Base-by-base conservation (phyloP, 64 coral and sea anemone species). In the Pocillopora damicornis region DNA sequence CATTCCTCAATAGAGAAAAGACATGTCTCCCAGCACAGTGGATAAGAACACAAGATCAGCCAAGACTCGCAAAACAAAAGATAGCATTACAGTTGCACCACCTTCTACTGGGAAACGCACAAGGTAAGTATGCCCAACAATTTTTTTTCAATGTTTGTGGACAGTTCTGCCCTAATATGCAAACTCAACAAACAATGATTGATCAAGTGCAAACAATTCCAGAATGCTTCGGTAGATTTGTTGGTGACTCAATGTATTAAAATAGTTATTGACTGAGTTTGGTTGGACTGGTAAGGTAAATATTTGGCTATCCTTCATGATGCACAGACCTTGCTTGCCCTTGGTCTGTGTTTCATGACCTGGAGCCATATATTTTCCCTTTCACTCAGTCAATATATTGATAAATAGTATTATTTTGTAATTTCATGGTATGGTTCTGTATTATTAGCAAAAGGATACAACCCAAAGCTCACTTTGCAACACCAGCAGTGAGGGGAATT, bases 391-490 rank as follows among this genome's bases (percentile, higher is more conserved):
- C 14, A 4, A 4, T 6, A 7, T 17, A 18, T 67, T 67, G 20
- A 13, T 67, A 8, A 22, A 18, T 9, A 67, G 67, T 71, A n/a
- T 71, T 71, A 25, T n/a, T 23, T 71, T 11, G 5, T 71, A 4
- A 23, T 71, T 71, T 58, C 10, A 25, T 61, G 34, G 17, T 77
- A 9, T 12, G 12, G 15, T 2, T 69, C 18, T 16, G 8, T 59
- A 16, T 26, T 81, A 26, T 15, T 42, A 85, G 81, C 37, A 85
- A 85, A 85, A 36, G 81, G 72, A 42, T 56, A 1, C 81, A 85
- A 59, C 62, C 81, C 0, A 87, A 87, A 60, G 77, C 61, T 14
- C 83, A 92, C 11, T 87, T 92, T 74, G 90, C 87, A 4, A 92
- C 90, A 59, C 90, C 90, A 23, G 90, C 90, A 36, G 61, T 37